Evolutionary conservation across 2,888 invertebrate genomes (phyloP).

Genomic region (Drosophila testacea): DNA sequence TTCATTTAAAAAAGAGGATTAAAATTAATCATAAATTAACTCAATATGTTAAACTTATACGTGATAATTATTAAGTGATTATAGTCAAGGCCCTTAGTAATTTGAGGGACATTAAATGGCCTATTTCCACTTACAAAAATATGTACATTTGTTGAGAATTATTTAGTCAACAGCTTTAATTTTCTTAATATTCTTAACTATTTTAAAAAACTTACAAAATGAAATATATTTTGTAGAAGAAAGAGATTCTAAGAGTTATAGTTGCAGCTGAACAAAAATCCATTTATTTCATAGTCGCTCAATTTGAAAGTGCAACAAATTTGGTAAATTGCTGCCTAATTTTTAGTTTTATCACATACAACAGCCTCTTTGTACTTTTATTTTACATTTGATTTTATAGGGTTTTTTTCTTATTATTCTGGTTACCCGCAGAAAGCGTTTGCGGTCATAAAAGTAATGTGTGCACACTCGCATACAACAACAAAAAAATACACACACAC

Average conservation of each 20-base stretch:
- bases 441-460: conserved; percentile 48
- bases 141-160: too few species aligned
- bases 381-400: conserved; percentile 22
- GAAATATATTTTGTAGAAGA: too few species aligned
- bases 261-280: background rate
- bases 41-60: too few species aligned
- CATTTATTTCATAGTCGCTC: conserved; percentile 28
- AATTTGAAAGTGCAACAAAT: conserved; percentile 32
- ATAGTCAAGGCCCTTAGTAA: too few species aligned
- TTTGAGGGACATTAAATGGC: too few species aligned
- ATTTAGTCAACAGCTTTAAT: too few species aligned
- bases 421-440: conserved; percentile 27
- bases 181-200: too few species aligned
- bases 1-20: too few species aligned
- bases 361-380: conserved; percentile 14
- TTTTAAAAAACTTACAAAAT: too few species aligned
- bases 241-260: background rate
- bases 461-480: conserved; percentile 12
- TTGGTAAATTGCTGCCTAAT: conserved; percentile 50
- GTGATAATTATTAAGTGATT: too few species aligned
- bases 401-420: conserved; percentile 19
- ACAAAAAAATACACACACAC: background rate
- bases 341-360: conserved; percentile 45
- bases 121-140: too few species aligned
- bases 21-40: too few species aligned